Conservation (phyloP, 2,797 vertebrate genomes). For the Anabas testudineus region DNA sequence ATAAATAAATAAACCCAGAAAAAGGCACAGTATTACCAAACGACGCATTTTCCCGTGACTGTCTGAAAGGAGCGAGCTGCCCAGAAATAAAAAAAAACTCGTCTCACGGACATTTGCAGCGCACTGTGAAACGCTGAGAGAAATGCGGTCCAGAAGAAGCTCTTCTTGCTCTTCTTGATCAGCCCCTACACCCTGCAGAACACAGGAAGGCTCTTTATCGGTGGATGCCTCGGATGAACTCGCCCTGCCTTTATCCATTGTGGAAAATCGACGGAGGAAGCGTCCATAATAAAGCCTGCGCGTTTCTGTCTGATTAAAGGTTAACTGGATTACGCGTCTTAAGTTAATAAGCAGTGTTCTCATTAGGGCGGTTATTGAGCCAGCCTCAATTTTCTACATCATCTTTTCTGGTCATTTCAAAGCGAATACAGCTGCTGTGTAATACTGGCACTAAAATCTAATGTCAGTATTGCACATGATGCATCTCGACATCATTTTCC, state of each 20-base stretch:
- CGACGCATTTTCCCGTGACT: conserved; percentile 44
- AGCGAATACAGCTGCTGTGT: conserved; percentile 19
- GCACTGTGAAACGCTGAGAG: conserved; percentile 72
- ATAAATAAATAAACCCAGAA: conserved; percentile 17
- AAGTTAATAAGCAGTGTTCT: conserved; percentile 65
- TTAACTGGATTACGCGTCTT: conserved; percentile 69
- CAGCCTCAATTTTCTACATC: conserved; percentile 52
- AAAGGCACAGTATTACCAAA: conserved; percentile 31
- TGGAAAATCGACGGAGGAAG: conserved; percentile 63
- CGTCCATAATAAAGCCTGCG: conserved; percentile 60
- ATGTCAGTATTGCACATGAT: not conserved
- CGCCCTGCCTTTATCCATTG: conserved; percentile 73
- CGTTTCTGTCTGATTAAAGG: conserved; percentile 72
- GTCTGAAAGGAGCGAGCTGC: not conserved
- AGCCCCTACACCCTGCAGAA: conserved; percentile 91
- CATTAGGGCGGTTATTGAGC: conserved; percentile 59
- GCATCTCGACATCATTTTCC: conserved; percentile 37
- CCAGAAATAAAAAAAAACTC: not conserved
- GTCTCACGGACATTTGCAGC: conserved; percentile 15
- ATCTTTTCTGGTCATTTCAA: conserved; percentile 45
- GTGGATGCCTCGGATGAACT: conserved; percentile 68
- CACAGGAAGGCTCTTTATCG: conserved; percentile 68
- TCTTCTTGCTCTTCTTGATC: conserved; percentile 80
- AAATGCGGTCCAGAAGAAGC: conserved; percentile 77
- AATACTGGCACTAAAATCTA: conserved; percentile 6